Evolutionary conservation across 2,113 vertebrate species (phyloP).

Genomic region (Toxostoma redivivum): DNA sequence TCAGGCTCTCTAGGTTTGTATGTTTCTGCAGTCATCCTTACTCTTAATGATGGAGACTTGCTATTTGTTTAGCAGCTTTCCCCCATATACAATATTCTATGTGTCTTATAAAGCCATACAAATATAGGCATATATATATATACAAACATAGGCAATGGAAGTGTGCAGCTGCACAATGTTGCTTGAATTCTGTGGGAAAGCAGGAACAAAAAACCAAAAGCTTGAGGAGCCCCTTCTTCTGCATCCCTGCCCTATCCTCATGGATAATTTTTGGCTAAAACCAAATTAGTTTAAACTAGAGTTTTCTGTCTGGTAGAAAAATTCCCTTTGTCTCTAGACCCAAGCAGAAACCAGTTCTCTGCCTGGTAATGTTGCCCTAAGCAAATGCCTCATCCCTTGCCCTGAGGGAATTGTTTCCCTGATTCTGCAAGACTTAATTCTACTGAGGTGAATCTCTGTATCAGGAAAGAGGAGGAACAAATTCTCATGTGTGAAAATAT

Average conservation of each 20-base stretch:
- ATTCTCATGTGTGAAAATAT: neutral
- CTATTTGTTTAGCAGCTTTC: neutral
- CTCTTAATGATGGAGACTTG: neutral
- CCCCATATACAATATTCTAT: neutral
- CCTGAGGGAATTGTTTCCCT: neutral
- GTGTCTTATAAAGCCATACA: neutral
- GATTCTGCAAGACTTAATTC: neutral
- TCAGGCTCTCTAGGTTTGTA: neutral
- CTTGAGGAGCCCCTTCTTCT: neutral
- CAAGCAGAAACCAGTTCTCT: neutral
- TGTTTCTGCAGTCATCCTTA: neutral
- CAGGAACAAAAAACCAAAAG: neutral
- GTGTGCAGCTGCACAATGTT: neutral
- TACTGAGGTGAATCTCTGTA: neutral
- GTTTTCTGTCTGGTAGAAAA: neutral
- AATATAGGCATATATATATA: accelerated
- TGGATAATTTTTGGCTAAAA: neutral
- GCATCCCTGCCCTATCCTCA: neutral
- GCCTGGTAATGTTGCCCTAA: neutral
- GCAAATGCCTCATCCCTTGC: neutral
- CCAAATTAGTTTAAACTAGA: neutral
- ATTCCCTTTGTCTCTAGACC: neutral
- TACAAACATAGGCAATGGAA: neutral
- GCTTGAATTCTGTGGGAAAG: neutral
- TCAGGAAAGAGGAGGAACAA: neutral